Percentiles rank a stretch among this genome's conserved stretches.
These are phyloP conservation scores for Acleris cristana DNA, from an alignment of 2,888 invertebrate species.

Conservation along the genomic window DNA sequence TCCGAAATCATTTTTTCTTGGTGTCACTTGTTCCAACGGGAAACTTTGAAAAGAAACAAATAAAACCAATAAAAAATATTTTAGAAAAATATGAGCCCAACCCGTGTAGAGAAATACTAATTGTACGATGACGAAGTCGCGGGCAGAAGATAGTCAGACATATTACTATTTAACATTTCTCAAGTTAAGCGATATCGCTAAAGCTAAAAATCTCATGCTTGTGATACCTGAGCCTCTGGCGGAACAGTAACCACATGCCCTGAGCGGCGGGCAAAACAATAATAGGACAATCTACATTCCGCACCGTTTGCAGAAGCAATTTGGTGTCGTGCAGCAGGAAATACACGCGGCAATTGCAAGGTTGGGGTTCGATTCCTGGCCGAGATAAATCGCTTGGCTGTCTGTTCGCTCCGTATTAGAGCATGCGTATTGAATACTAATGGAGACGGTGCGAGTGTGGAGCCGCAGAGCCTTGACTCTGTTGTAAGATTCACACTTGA, in stretches of 20 bases:
- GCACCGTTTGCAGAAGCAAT: constrained; percentile 73
- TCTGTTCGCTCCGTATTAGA: constrained; percentile 76
- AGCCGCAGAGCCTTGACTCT: constrained; percentile 1
- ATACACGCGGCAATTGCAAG: constrained; percentile 64
- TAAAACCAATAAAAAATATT: too few species aligned
- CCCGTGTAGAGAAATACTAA: too few species aligned
- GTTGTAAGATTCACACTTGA: neutral
- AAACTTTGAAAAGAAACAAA: too few species aligned
- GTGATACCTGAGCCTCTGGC: constrained; percentile 1
- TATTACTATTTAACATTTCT: too few species aligned
- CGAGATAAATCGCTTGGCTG: constrained; percentile 71
- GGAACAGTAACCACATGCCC: constrained; percentile 19
- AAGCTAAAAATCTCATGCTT: too few species aligned
- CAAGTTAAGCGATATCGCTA: too few species aligned
- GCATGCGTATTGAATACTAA: constrained; percentile 77
- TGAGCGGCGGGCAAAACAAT: constrained; percentile 57
- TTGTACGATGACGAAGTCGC: too few species aligned
- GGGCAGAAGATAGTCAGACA: too few species aligned
- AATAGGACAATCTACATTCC: constrained; percentile 76
- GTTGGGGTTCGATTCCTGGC: constrained; percentile 68
- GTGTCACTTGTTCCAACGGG: too few species aligned
- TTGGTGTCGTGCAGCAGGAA: constrained; percentile 74
- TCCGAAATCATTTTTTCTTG: too few species aligned
- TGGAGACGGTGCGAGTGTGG: constrained; percentile 54
- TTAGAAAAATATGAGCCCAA: too few species aligned